Base-by-base conservation (phyloP, 2,113 vertebrate species). In the Todiramphus saurophagus region DNA sequence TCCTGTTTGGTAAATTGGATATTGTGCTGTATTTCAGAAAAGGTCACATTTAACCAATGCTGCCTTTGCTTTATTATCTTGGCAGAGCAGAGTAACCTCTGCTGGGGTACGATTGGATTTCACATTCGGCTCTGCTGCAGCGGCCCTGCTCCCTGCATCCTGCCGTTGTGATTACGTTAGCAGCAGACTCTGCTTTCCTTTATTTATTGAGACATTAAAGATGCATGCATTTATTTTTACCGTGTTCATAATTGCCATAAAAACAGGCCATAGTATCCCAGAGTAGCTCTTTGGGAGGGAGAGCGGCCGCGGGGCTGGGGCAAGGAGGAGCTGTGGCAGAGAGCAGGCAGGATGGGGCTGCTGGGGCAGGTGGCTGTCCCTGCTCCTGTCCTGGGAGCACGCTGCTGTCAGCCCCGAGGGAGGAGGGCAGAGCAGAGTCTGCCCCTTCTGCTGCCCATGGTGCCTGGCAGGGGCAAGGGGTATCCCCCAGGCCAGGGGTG, bases 1-100 rank as follows among this genome's bases (percentile, higher is more conserved):
- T 96, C 95, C 91, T 92, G 96, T 87, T 96, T 98, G 84, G 95
- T 97, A 97, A 97, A 97, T 98, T 97, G 96, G 94, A 95, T 80
- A 96, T 89, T 94, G 84, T 89, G 95, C 83, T 97, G 92, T 97
- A 88, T 97, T 94, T 94, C 93, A 96, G 90, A 96, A 95, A 97
- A 97, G 91, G 97, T 90, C 94, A 97, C 67, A 86, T 92, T 91
- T 95, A 96, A 88, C 90, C 94, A 94, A 48, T 2, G 41, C 80
- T 90, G 94, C 92, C 96, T 97, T 86, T 84, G 88, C 87, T 97
- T 96, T 93, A 94, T 97, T 95, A 95, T 92, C 90, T 92, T 86
- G 95, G 87, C 95, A 94, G 87, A 89, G 85, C 79, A 27, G 68
- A n/a, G 83, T 95, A 95, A 94, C 81, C 82, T 97, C 88, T 86